Base-by-base conservation (phyloP, 2,113 vertebrate genomes). In the Zosterops hypoxanthus region DNA sequence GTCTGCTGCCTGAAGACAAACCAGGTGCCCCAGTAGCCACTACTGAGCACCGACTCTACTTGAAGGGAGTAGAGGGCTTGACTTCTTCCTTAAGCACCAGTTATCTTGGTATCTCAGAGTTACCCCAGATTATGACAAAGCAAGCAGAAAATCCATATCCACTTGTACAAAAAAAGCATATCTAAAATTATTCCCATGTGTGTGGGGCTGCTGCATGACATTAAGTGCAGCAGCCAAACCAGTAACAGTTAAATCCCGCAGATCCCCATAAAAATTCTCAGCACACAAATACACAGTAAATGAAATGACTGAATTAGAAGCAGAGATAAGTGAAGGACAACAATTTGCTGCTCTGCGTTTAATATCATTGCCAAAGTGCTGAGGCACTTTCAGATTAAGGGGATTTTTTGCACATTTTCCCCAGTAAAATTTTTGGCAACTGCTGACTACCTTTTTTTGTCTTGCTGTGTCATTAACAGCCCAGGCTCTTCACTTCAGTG, bases 171-270 rank as follows among this genome's bases (percentile, higher is more conserved):
- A 77, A 85, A 88, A 86, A 72, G 59, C 69, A 36, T 89, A 92
- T 95, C 89, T 87, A 39, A 97, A 97, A 97, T 96, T 86, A 91
- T 60, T 97, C 83, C 94, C 96, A 96, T 96, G 95, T 97, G 92
- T 95, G 94, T 29, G 4, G 65, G 92, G 86, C 94, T 96, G 96
- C 94, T 84, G 88, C 91, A 71, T 95, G 95, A 97, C 94, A 92
- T 85, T 91, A 78, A 96, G 73, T 91, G 94, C 80, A 68, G 81
- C 89, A 95, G 92, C 83, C 94, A 95, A 92, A 89, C 80, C 72
- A 95, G 91, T 94, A 95, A 94, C 81, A 94, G 93, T 94, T 91
- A 96, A 94, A 95, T 95, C 83, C 91, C 50, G 22, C 7, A 61
- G 86, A 94, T 97, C 88, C 94, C 88, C 86, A 94, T 96, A 94